Base-by-base conservation (phyloP, 2,113 vertebrate species). In the Pseudopipra pipra region DNA sequence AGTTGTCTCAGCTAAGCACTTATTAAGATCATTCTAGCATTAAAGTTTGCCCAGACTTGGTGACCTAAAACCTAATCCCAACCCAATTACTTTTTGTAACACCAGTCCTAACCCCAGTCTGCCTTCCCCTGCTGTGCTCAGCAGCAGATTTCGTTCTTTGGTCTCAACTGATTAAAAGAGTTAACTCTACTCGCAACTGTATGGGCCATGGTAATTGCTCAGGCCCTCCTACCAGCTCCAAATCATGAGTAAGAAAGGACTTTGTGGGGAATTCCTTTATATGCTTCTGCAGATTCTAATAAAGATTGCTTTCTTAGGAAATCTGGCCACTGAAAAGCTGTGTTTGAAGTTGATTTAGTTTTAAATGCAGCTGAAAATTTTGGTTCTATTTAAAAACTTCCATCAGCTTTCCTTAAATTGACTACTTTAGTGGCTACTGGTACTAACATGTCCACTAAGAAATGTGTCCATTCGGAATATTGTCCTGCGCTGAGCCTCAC, bases 41-140 rank as follows among this genome's bases (percentile, higher is more conserved):
- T 90, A 75, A 95, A 67, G 82, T 95, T 91, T 85, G 58, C 66
- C 39, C 39, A 77, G 63, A 23, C 76, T 86, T 86, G 37, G 89
- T 93, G 91, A 90, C 72, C 68, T 92, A 95, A 96, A 95, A 80
- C 67, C 41, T 94, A 92, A 96, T 88, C 86, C 72, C 86, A 86
- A 79, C 18, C 63, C 88, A 94, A 92, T 94, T 88, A 96, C 89
- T 66, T 94, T 88, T 84, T 61, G 51, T 80, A 89, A 94, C 62
- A 86, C 67, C 37, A 83, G 37, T 41, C 72, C 43, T 52, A 88
- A 70, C 76, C 31, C 55, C 80, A 84, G 83, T 23, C 79, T 94
- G 95, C 46, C 59, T 86, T 88, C 59, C n/a, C 91, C 91, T 86
- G 83, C 89, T 95, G 91, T 83, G 91, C 83, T 63, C 72, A 86